Conservation (phyloP, 2,113 vertebrate species). For the Sphyrna mokarran region DNA sequence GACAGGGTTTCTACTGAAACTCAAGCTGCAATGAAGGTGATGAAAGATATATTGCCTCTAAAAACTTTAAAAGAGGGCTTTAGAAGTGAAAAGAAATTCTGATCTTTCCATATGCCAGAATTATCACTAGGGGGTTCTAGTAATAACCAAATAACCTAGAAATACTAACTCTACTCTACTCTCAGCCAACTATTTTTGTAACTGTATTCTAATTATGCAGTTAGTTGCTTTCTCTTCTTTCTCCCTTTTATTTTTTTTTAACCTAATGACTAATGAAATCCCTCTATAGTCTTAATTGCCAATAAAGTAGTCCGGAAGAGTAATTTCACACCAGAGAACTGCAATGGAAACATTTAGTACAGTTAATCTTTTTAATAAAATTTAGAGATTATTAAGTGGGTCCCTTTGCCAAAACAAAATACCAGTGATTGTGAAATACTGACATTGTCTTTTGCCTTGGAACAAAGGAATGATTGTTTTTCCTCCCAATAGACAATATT, state of each 20-base stretch:
- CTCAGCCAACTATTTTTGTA: background rate
- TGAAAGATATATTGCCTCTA: constrained; percentile 20
- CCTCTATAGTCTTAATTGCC: background rate
- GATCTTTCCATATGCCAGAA: constrained; percentile 16
- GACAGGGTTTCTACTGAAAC: background rate
- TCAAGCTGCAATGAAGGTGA: background rate
- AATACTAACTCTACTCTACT: background rate
- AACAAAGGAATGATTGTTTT: background rate
- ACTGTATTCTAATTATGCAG: background rate
- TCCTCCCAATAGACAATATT: background rate
- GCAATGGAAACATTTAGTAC: background rate
- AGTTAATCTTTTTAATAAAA: constrained; percentile 1
- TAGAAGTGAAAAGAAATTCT: background rate
- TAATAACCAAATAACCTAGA: constrained; percentile 15
- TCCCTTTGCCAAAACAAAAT: constrained; percentile 20
- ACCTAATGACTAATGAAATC: constrained; percentile 13
- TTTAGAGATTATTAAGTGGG: background rate
- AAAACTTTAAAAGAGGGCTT: background rate
- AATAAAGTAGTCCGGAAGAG: background rate
- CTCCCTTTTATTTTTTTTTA: background rate
- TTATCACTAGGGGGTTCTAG: background rate
- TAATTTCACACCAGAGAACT: background rate
- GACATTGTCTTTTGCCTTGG: background rate
- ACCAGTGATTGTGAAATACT: background rate
- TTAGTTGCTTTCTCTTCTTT: background rate